phyloP scores from a whole-genome alignment of 2,113 vertebrate genomes.

The Numenius arquata region DNA sequence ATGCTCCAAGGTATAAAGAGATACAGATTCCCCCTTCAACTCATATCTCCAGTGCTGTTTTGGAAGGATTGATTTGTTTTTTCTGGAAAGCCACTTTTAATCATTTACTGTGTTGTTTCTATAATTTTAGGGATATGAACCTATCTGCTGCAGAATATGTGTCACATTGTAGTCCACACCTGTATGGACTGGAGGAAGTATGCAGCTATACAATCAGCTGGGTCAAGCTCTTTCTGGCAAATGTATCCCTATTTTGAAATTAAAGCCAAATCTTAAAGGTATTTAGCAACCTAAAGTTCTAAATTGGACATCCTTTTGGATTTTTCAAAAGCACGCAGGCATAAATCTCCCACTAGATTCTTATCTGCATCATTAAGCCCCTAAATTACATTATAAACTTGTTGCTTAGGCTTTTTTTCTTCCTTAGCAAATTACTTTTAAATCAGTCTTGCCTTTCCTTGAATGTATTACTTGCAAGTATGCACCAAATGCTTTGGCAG shows the following conservation, averaged over 20 bases:
- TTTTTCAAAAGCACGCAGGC: neutral
- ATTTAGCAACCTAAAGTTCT: neutral
- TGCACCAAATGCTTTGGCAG: neutral
- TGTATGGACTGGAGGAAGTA: neutral
- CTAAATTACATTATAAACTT: conserved; percentile 5
- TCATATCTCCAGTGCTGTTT: neutral
- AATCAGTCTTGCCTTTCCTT: neutral
- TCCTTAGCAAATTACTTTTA: neutral
- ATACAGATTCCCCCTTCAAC: neutral
- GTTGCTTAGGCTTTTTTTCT: neutral
- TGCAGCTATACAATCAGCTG: neutral
- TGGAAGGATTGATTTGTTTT: neutral
- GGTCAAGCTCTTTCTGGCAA: neutral
- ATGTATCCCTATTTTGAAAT: neutral
- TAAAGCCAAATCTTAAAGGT: neutral
- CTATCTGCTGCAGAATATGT: neutral
- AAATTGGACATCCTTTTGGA: neutral
- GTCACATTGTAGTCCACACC: neutral
- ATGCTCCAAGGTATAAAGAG: neutral
- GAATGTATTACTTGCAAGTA: neutral
- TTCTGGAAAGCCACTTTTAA: neutral
- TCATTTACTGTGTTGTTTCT: neutral
- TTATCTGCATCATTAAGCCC: conserved; percentile 30
- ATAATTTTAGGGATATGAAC: neutral
- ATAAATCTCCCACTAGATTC: conserved; percentile 22